These are phyloP conservation scores for Cyphomyrus plagiostoma DNA, from an alignment of 2,113 vertebrate genomes.

Conservation along the genomic window DNA sequence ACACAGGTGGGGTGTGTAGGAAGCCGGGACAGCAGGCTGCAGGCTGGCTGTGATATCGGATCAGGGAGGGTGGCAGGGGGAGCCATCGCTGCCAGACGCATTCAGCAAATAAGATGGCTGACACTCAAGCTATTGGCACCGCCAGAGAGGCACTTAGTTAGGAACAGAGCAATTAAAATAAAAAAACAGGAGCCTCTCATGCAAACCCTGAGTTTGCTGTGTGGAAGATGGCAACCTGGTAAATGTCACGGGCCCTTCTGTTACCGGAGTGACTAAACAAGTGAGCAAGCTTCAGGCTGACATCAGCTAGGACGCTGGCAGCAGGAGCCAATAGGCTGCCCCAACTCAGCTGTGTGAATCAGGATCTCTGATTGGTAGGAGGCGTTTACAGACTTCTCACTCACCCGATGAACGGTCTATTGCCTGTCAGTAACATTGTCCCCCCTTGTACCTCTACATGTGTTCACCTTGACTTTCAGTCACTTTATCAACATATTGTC, in stretches of 20 bases:
- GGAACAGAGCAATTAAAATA: neutral
- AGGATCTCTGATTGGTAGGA: neutral
- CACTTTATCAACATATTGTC: neutral
- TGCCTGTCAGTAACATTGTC: neutral
- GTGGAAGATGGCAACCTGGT: slow-evolving; percentile 65
- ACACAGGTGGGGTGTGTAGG: neutral
- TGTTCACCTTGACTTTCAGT: neutral
- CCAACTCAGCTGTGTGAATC: neutral
- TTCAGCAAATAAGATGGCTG: neutral
- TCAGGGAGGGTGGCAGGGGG: neutral
- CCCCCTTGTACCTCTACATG: neutral
- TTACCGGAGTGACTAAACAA: slow-evolving; percentile 51
- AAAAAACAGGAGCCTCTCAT: slow-evolving; percentile 23
- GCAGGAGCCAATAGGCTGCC: neutral
- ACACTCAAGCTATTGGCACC: neutral
- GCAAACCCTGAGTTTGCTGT: slow-evolving; percentile 52
- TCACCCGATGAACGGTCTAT: neutral
- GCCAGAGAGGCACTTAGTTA: neutral
- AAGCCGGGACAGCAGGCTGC: neutral
- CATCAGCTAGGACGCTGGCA: neutral
- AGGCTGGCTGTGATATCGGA: neutral
- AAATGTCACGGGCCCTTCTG: slow-evolving; percentile 66
- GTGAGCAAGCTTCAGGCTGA: neutral
- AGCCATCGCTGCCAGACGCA: neutral
- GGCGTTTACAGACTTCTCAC: neutral